Evolutionary conservation across 2,797 vertebrate genomes (phyloP), one percentile per base, ranked within the genome.

Genomic region (Neopelma chrysocephalum): DNA sequence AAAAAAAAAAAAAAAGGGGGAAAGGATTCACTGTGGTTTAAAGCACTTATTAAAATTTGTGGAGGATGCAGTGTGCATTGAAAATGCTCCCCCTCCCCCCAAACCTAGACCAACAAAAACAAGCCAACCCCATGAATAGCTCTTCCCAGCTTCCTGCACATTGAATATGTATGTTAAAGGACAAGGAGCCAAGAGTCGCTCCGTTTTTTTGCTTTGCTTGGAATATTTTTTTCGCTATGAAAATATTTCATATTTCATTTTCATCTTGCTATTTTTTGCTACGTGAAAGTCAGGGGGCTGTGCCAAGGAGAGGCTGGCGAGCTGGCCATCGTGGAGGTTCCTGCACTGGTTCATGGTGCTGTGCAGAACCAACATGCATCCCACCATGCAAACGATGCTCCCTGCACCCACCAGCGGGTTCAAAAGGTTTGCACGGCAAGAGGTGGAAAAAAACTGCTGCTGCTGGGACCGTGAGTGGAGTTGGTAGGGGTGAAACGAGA

Each of bases 91-190:
- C 89, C 93, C 80, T 64, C 40, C 92, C 87, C 93, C 85, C 54
- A 87, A 90, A 88, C 70, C 90, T 92, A 93, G 95, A 96, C 90
- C 81, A 97, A 95, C 93, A 89, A 93, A 96, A 96, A 89, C 94
- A 94, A 95, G 92, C 94, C 94, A 87, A 72, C 66, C 71, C 94
- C 89, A 48, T 92, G 91, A 95, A 95, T 89, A 84, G 71, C 76
- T 92, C 93, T 96, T 97, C 96, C 97, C 89, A 95, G 92, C 96
- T 94, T 95, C 96, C 96, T 97, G 95, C 94, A 32, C 79, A 75
- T 89, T 95, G 95, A 96, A 95, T 95, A 96, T 97, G 93, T 94
- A 92, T 96, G 91, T 95, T 96, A 96, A 96, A 73, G 83, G 64
- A 89, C 76, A 69, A 94, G 88, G 91, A 96, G 92, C 93, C 89